Base-by-base conservation (phyloP, 2,797 vertebrate species). In the Semotilus atromaculatus region DNA sequence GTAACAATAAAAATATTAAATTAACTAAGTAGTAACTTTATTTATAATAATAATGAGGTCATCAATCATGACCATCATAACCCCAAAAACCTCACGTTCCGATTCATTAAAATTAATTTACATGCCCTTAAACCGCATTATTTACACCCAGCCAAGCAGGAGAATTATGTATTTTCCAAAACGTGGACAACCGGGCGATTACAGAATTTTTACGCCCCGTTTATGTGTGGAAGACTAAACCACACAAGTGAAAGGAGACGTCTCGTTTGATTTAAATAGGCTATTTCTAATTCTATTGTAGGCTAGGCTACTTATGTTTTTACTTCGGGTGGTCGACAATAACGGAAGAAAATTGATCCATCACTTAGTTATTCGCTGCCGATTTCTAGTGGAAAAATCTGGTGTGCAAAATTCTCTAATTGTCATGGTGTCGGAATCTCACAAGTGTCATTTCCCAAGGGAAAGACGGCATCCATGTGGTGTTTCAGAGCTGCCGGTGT, bases 101-200 rank as follows among this genome's bases (percentile, higher is more conserved):
- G 55, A 78, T 78, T 62, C 13, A 78, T 62, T 78, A 13, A 62
- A 78, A 78, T 78, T 21, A 29, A 78, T 78, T 78, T 78, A 43
- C 75, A 78, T 78, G 51, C n/a, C 55, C 36, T 60, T 40, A 43
- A 78, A 40, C 75, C 75, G 55, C 36, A 40, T 78, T 31, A 43
- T 78, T 78, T 78, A 75, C 62, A 71, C 40, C 8, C 23, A 23
- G 21, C 4, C 26, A 29, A 70, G 31, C 29, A 43, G 23, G 23
- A n/a, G n/a, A 29, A 43, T 40, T 21, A 58, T 7, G 7, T 19
- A 11, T 62, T 40, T 26, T n/a, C 13, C 55, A 3, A 77, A 62
- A 78, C 16, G 55, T 38, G n/a, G 23, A 62, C 51, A 38, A 53
- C 10, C 10, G 53, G 3, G 51, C 23, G 34, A 76, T 55, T 36